Evolutionary conservation across 2,113 vertebrate species (phyloP).

Genomic region (Gasterosteus nipponicus): DNA sequence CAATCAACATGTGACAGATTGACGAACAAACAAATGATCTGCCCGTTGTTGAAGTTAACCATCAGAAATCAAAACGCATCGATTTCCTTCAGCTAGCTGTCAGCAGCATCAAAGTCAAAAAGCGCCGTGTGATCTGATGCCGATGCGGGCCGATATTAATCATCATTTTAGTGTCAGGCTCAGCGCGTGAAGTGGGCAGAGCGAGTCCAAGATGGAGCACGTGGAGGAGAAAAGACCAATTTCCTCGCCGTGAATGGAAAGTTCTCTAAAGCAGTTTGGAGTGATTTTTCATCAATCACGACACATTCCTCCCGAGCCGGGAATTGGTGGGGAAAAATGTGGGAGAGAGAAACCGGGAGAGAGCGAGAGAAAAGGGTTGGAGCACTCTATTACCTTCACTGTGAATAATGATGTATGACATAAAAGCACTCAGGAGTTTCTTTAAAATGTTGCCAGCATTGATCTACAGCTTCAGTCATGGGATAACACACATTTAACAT

Average conservation of each 20-base stretch:
- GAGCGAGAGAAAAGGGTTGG: conserved; percentile 77
- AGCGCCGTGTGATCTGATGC: conserved; percentile 71
- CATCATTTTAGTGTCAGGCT: conserved; percentile 77
- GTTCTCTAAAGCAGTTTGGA: conserved; percentile 90
- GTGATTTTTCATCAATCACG: conserved; percentile 94
- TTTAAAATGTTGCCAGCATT: conserved; percentile 79
- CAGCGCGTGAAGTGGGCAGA: conserved; percentile 65
- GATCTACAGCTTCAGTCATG: conserved; percentile 80
- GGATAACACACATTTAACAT: conserved; percentile 67
- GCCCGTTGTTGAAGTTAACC: conserved; percentile 66
- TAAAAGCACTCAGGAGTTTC: conserved; percentile 88
- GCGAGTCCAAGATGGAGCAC: conserved; percentile 82
- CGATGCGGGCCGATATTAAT: conserved; percentile 77
- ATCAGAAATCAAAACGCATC: conserved; percentile 75
- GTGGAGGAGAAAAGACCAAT: conserved; percentile 90
- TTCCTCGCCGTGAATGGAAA: conserved; percentile 92
- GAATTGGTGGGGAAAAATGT: conserved; percentile 37
- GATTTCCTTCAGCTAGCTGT: conserved; percentile 64
- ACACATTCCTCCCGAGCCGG: conserved; percentile 87
- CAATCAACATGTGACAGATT: conserved; percentile 74
- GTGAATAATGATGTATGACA: conserved; percentile 92
- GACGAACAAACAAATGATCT: conserved; percentile 80
- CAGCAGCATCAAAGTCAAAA: conserved; percentile 74
- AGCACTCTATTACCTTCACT: conserved; percentile 88
- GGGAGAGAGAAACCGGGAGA: conserved; percentile 37